Conservation (phyloP, 1,140 invertebrate genomes). For the Trichonephila clavipes region DNA sequence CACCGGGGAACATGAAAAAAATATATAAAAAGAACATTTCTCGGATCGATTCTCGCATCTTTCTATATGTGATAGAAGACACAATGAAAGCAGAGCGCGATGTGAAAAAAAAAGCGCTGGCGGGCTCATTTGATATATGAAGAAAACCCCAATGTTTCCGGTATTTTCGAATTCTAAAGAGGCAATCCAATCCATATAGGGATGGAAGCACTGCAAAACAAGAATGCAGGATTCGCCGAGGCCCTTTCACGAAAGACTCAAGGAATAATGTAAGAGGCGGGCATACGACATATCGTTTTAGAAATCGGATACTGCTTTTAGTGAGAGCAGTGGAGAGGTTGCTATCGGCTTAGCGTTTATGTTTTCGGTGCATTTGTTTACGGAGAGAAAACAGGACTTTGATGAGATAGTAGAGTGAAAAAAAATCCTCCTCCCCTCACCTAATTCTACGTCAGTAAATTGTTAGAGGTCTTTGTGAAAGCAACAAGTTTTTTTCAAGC, state of each 20-base stretch:
- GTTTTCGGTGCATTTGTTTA: conserved; percentile 12
- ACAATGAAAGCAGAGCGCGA: background rate
- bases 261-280: conserved; percentile 6
- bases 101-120: background rate
- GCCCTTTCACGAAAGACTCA: conserved; percentile 6
- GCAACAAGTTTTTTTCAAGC: background rate
- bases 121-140: conserved; percentile 9
- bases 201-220: background rate
- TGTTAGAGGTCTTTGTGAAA: background rate
- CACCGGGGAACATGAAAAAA: background rate
- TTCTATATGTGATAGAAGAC: background rate
- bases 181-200: conserved; percentile 40
- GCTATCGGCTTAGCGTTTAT: conserved; percentile 24
- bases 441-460: background rate
- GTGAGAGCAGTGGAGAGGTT: background rate
- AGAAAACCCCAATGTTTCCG: conserved; percentile 19
- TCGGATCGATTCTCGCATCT: conserved; percentile 10
- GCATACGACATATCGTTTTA: conserved; percentile 38
- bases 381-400: background rate
- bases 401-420: background rate
- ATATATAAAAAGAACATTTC: background rate
- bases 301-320: conserved; percentile 41
- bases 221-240: background rate
- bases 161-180: background rate
- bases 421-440: background rate